Percentiles rank a stretch among this genome's conserved stretches.
phyloP scores from a whole-genome alignment of 2,888 invertebrate genomes.

The Xylophagus ater region DNA sequence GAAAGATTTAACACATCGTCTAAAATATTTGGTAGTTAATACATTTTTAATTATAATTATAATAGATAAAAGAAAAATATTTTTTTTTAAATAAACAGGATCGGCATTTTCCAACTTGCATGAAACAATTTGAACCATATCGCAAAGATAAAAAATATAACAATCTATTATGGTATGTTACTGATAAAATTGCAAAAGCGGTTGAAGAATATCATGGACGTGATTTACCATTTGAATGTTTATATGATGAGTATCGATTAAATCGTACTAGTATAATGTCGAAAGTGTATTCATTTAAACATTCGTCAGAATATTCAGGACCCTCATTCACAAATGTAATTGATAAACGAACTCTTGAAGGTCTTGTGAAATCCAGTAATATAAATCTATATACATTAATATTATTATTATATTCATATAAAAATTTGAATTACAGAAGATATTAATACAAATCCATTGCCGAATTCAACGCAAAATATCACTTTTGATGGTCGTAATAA shows the following conservation, averaged over 20 bases:
- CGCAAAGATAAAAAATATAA: slow-evolving; percentile 48
- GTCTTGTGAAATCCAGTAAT: too few species aligned
- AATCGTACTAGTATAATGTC: slow-evolving; percentile 50
- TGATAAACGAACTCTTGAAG: slow-evolving; percentile 35
- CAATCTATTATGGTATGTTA: slow-evolving; percentile 38
- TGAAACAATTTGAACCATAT: slow-evolving; percentile 47
- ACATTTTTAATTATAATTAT: neutral
- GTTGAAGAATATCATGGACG: slow-evolving; percentile 67
- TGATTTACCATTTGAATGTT: slow-evolving; percentile 54
- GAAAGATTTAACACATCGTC: slow-evolving; percentile 62
- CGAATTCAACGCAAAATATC: slow-evolving; percentile 17
- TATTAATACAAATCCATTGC: slow-evolving; percentile 13
- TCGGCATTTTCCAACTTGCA: slow-evolving; percentile 44
- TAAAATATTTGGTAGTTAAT: slow-evolving; percentile 53
- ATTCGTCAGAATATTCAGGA: slow-evolving; percentile 51
- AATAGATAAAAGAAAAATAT: neutral
- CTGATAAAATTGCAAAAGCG: slow-evolving; percentile 51
- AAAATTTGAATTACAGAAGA: too few species aligned
- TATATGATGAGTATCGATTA: slow-evolving; percentile 52
- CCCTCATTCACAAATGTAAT: slow-evolving; percentile 45
- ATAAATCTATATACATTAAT: too few species aligned
- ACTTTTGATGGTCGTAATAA: slow-evolving; percentile 18
- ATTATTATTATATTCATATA: too few species aligned
- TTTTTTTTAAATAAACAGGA: slow-evolving; percentile 23
- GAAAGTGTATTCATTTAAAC: slow-evolving; percentile 55